Conservation (phyloP, 2,113 vertebrate species). For the Hylia prasina region DNA sequence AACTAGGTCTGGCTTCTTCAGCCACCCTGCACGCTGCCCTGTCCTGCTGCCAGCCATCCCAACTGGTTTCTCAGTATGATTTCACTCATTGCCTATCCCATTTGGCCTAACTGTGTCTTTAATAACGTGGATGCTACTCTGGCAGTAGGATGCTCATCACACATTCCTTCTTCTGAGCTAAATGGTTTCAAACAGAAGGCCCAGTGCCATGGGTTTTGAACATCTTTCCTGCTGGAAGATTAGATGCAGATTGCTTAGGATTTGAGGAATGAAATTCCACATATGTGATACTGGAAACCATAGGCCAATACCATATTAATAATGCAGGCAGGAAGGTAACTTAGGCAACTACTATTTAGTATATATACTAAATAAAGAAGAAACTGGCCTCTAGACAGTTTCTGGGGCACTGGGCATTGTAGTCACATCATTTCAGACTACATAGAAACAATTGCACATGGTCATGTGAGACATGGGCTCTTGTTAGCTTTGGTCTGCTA, state of each 20-base stretch:
- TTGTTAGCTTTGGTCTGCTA: constrained; percentile 14
- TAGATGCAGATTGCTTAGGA: constrained; percentile 51
- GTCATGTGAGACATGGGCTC: constrained; percentile 38
- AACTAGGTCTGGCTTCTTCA: neutral
- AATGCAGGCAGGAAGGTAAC: constrained; percentile 60
- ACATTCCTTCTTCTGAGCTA: constrained; percentile 21
- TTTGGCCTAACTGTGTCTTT: neutral
- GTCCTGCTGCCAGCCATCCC: neutral
- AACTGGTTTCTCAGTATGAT: neutral
- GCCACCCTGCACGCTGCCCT: neutral
- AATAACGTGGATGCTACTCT: neutral
- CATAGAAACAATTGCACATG: constrained; percentile 42
- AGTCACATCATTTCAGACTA: constrained; percentile 50
- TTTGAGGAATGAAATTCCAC: constrained; percentile 61
- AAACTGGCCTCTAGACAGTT: neutral
- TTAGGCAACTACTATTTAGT: constrained; percentile 7
- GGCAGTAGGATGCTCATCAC: neutral
- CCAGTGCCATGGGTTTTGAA: constrained; percentile 10
- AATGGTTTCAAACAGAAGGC: constrained; percentile 11
- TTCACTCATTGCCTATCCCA: neutral
- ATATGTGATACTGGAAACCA: constrained; percentile 50
- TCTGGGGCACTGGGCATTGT: neutral
- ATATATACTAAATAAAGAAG: constrained; percentile 38
- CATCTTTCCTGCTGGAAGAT: constrained; percentile 47
- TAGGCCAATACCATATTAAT: constrained; percentile 52